Conservation (phyloP, 2,888 invertebrate genomes). For the Dendrolimus pini region DNA sequence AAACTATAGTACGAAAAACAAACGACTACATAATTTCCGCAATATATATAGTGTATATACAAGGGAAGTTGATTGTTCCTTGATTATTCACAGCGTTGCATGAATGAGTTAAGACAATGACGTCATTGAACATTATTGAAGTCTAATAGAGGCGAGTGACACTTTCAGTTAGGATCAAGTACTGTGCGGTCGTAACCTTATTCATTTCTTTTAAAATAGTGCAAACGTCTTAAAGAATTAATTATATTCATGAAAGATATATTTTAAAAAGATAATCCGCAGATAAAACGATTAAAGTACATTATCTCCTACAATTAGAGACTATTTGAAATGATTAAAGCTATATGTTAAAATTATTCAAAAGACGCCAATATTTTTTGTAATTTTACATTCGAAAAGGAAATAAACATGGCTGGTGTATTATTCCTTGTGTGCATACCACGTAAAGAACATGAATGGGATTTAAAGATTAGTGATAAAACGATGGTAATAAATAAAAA, state of each 20-base stretch:
- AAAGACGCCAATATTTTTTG: too few species aligned
- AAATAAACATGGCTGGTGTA: constrained; percentile 67
- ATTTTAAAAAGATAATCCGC: too few species aligned
- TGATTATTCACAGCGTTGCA: constrained; percentile 22
- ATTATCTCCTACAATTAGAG: too few species aligned
- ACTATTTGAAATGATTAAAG: too few species aligned
- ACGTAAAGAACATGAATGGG: constrained; percentile 63
- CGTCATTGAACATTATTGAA: constrained; percentile 23
- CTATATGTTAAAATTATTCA: too few species aligned
- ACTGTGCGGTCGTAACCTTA: neutral
- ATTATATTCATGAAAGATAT: too few species aligned
- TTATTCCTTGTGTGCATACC: constrained; percentile 77
- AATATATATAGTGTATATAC: constrained; percentile 7
- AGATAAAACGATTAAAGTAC: too few species aligned
- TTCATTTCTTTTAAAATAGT: constrained; percentile 4
- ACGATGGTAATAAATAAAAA: constrained; percentile 24
- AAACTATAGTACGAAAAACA: too few species aligned
- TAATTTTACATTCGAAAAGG: too few species aligned
- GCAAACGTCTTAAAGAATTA: too few species aligned
- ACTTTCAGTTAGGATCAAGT: constrained; percentile 10
- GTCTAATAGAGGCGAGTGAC: constrained; percentile 11
- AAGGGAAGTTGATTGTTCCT: constrained; percentile 38
- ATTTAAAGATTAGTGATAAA: constrained; percentile 24
- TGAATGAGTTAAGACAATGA: constrained; percentile 13
- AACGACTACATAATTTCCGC: constrained; percentile 2